Evolutionary conservation across 2,888 invertebrate species (phyloP).

Genomic region (Drosophila hamatofila): DNA sequence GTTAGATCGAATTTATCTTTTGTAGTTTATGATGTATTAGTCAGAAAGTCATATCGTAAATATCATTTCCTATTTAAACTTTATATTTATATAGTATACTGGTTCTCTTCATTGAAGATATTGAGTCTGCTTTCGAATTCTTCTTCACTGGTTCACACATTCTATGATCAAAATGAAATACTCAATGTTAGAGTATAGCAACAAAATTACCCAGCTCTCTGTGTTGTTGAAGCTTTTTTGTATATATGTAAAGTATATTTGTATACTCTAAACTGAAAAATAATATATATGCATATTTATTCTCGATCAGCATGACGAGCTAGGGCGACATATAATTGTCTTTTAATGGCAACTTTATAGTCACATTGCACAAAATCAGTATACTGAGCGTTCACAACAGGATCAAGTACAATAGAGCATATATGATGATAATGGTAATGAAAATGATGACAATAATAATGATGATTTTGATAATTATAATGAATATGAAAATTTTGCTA

Average conservation of each 20-base stretch:
- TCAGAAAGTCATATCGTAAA: too few species aligned
- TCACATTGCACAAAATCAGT: neutral
- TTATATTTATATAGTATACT: neutral
- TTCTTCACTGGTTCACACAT: neutral
- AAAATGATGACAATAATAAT: too few species aligned
- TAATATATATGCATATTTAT: neutral
- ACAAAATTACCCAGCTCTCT: slow-evolving; percentile 25
- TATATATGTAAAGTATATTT: neutral
- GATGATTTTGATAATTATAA: neutral
- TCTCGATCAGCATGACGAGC: neutral
- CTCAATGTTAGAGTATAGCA: neutral
- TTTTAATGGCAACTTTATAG: neutral
- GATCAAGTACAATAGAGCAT: neutral
- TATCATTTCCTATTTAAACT: too few species aligned
- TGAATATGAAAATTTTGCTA: neutral
- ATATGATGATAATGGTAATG: neutral
- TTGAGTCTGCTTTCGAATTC: neutral
- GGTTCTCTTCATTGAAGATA: neutral
- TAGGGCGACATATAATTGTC: neutral
- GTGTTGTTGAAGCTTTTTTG: neutral
- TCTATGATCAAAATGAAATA: too few species aligned
- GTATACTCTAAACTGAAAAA: too few species aligned
- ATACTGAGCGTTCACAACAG: neutral
- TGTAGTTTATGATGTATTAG: neutral
- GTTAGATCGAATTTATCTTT: neutral